Percentiles rank a stretch among this genome's conserved stretches.
These are phyloP conservation scores for Apistogramma diplotaenia DNA, from an alignment of 2,113 vertebrate species.

Conservation along the genomic window DNA sequence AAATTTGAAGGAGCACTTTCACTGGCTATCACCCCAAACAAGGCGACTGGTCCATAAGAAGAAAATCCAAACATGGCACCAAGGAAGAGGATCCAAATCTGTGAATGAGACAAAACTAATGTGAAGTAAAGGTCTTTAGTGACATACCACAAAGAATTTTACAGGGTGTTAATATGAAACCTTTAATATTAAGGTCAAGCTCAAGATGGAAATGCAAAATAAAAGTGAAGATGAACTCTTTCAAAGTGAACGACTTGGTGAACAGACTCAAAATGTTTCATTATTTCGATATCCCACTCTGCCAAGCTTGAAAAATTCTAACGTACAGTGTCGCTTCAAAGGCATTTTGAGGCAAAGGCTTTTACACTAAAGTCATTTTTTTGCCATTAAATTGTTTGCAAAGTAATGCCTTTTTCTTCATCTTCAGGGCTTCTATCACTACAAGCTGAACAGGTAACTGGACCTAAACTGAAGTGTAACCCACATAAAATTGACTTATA, in stretches of 20 bases:
- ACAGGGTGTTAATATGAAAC: not conserved
- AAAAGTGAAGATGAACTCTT: accelerated
- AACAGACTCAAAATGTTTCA: not conserved
- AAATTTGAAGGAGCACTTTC: slow-evolving; percentile 92
- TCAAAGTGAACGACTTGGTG: not conserved
- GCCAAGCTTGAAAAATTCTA: not conserved
- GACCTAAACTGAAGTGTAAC: not conserved
- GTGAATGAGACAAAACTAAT: not conserved
- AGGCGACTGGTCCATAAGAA: slow-evolving; percentile 91
- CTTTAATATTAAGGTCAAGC: not conserved
- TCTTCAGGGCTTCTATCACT: accelerated
- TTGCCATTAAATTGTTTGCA: not conserved
- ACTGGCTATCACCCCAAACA: slow-evolving; percentile 96
- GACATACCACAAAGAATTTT: no score
- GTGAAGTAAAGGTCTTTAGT: not conserved
- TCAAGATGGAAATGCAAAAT: not conserved
- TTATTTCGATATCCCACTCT: not conserved
- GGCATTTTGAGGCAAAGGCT: not conserved
- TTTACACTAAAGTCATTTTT: not conserved
- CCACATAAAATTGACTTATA: not conserved
- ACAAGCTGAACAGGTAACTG: not conserved
- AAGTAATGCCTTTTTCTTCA: not conserved
- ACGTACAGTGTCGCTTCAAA: no score
- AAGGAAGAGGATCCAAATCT: slow-evolving; percentile 93
- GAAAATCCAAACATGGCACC: slow-evolving; percentile 93